phyloP scores from a whole-genome alignment of 2,113 vertebrate genomes.

The Ahaetulla prasina region DNA sequence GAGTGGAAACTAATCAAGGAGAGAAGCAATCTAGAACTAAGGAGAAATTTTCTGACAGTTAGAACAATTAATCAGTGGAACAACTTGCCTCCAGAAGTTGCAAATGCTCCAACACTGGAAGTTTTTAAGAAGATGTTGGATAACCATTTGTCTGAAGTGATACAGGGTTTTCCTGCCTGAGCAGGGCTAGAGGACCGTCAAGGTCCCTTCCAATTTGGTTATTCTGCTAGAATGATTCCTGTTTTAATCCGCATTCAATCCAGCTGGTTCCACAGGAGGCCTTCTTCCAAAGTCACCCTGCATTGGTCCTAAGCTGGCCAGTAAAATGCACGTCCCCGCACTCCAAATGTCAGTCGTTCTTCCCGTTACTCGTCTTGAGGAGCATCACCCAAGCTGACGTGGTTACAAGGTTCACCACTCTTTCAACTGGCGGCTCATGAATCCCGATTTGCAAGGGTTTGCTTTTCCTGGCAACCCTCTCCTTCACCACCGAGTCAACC shows the following conservation, averaged over 20 bases:
- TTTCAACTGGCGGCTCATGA: constrained; percentile 28
- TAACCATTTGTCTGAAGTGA: too few relatives aligned
- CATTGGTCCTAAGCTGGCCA: not conserved
- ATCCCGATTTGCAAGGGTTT: constrained; percentile 27
- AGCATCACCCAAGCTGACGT: constrained; percentile 15
- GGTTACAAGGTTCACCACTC: constrained; percentile 14
- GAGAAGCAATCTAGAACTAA: too few relatives aligned
- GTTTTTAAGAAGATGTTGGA: too few relatives aligned
- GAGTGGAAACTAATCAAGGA: too few relatives aligned
- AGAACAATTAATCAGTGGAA: too few relatives aligned
- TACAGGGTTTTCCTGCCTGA: too few relatives aligned
- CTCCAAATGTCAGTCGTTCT: not conserved
- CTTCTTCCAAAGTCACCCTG: not conserved
- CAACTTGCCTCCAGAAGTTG: too few relatives aligned
- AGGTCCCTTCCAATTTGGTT: too few relatives aligned
- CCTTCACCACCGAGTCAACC: not conserved
- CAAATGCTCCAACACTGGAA: too few relatives aligned
- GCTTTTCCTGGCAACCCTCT: constrained; percentile 23
- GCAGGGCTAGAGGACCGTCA: too few relatives aligned
- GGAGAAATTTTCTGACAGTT: too few relatives aligned
- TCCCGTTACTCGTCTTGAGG: not conserved
- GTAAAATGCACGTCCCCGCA: not conserved
- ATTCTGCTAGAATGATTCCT: not conserved
- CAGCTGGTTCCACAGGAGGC: not conserved
- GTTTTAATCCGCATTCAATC: not conserved